A percentile compares a stretch with the other conserved stretches of the same genome.
Conservation (phyloP, 2,797 vertebrate species). For the Lacerta bilineata region DNA sequence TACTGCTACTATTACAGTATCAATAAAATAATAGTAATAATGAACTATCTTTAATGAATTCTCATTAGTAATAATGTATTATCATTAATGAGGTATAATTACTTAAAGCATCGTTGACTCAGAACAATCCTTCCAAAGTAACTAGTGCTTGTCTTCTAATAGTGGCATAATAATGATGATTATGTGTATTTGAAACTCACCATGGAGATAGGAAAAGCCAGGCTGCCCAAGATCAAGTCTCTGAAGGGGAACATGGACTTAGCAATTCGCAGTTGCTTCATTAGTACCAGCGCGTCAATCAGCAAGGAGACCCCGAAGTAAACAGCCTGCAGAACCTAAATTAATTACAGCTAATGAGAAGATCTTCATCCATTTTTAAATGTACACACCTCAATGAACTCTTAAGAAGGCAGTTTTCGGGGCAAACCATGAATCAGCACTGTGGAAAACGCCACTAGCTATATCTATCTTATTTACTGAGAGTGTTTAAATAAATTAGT, state of each 20-base stretch:
- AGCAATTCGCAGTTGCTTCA: conserved; percentile 74
- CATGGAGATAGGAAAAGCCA: conserved; percentile 89
- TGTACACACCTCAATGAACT: conserved; percentile 69
- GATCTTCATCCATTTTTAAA: conserved; percentile 78
- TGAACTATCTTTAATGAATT: not conserved
- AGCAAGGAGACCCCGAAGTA: conserved; percentile 88
- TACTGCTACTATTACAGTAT: no score
- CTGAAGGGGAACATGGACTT: conserved; percentile 80
- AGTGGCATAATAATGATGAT: conserved; percentile 22
- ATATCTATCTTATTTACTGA: conserved; percentile 70
- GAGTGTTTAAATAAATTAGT: conserved; percentile 72
- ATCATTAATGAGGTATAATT: not conserved
- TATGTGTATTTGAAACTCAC: conserved; percentile 81
- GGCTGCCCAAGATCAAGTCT: conserved; percentile 88
- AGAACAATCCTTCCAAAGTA: not conserved
- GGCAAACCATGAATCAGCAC: conserved; percentile 38
- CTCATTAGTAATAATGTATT: not conserved
- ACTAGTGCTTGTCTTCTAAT: not conserved
- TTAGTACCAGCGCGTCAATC: conserved; percentile 83
- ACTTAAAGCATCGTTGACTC: not conserved
- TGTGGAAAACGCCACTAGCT: conserved; percentile 67
- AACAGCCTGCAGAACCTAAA: conserved; percentile 89
- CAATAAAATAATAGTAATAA: not conserved
- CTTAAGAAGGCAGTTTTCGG: conserved; percentile 67
- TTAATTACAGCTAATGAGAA: conserved; percentile 82